Conservation (phyloP, 2,113 vertebrate species). For the Suncus etruscus region DNA sequence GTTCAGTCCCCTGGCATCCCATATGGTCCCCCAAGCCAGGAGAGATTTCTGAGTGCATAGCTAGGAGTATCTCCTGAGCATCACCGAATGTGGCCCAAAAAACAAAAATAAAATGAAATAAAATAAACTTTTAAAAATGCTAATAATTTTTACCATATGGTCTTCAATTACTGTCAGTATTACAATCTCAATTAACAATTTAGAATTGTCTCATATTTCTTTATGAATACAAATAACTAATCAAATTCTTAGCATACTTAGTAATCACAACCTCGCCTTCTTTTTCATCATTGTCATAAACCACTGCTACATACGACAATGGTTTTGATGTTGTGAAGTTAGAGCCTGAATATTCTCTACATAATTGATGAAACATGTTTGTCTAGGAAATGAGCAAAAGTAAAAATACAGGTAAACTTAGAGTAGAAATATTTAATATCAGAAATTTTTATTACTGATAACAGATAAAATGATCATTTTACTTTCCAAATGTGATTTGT, state of each 20-base stretch:
- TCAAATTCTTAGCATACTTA: neutral
- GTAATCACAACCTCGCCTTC: neutral
- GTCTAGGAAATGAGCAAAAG: constrained; percentile 2
- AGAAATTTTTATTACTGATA: neutral
- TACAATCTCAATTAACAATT: neutral
- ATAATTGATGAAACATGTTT: neutral
- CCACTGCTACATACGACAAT: neutral
- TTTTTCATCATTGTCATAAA: neutral
- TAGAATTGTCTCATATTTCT: neutral
- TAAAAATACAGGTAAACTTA: constrained; percentile 20
- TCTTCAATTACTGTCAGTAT: neutral
- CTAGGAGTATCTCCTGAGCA: too few species aligned
- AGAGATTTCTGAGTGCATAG: too few species aligned
- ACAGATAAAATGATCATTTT: constrained; percentile 20
- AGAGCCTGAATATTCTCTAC: neutral
- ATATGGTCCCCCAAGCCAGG: too few species aligned
- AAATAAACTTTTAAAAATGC: too few species aligned
- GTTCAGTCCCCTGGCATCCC: too few species aligned
- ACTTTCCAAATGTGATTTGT: neutral
- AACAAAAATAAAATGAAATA: too few species aligned
- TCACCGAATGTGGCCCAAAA: too few species aligned
- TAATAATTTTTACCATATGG: neutral
- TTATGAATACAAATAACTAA: neutral
- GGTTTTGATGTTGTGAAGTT: neutral
- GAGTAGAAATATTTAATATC: neutral